A percentile compares a stretch with the other conserved stretches of the same genome.
Evolutionary conservation across 2,113 vertebrate species (phyloP).

Genomic region (Hassar affinis): DNA sequence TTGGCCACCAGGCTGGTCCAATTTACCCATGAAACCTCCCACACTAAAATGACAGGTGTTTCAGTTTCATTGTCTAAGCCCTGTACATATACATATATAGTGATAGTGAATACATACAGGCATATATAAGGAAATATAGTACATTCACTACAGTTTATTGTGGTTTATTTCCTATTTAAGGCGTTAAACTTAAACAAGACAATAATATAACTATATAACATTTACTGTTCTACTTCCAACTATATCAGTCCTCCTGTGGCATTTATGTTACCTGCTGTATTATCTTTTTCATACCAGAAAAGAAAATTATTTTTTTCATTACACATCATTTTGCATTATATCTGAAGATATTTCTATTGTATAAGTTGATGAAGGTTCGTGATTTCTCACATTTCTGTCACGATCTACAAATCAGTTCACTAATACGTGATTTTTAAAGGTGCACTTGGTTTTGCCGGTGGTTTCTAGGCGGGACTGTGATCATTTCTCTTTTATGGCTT

Average conservation of each 20-base stretch:
- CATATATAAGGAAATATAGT: neutral
- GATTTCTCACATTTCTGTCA: neutral
- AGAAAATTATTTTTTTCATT: neutral
- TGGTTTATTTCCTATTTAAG: neutral
- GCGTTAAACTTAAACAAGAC: neutral
- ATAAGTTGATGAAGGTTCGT: neutral
- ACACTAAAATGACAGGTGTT: too few species aligned
- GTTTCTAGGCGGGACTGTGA: conserved; percentile 47
- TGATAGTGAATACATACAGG: neutral
- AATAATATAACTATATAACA: neutral
- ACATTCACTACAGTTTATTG: neutral
- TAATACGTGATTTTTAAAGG: neutral
- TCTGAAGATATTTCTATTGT: neutral
- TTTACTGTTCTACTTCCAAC: neutral
- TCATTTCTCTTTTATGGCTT: conserved; percentile 11
- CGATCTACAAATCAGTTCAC: neutral
- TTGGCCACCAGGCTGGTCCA: too few species aligned
- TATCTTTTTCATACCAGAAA: neutral
- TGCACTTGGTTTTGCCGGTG: neutral
- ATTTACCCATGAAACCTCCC: too few species aligned
- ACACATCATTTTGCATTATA: neutral
- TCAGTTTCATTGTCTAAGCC: too few species aligned
- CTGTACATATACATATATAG: neutral
- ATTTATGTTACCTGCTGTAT: neutral
- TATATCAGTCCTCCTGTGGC: neutral